Conservation (phyloP, 2,888 invertebrate species). For the Eupeodes luniger region DNA sequence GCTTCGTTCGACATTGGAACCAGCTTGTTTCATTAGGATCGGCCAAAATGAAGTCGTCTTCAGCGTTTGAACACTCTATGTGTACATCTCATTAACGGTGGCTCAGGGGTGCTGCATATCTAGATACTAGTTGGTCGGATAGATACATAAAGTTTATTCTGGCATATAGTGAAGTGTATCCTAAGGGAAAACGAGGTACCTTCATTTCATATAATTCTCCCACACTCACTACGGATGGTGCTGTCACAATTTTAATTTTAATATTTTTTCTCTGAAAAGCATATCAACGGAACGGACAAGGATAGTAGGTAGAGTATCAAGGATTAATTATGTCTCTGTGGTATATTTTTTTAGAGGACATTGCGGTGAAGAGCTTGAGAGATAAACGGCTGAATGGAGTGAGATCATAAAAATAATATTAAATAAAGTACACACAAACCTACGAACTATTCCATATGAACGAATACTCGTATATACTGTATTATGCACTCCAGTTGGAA, state of each 20-base stretch:
- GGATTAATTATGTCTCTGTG: constrained; percentile 76
- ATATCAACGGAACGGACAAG: constrained; percentile 37
- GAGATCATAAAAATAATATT: constrained; percentile 49
- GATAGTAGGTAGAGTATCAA: constrained; percentile 42
- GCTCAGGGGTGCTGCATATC: constrained; percentile 49
- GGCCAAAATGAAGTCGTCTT: constrained; percentile 64
- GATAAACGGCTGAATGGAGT: constrained; percentile 54
- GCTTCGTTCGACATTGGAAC: constrained; percentile 39
- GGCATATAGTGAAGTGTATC: constrained; percentile 50
- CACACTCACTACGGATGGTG: constrained; percentile 23
- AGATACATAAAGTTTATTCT: constrained; percentile 37
- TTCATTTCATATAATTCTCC: constrained; percentile 9
- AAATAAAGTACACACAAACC: neutral
- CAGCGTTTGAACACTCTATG: constrained; percentile 40
- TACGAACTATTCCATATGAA: neutral
- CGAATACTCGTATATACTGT: constrained; percentile 19
- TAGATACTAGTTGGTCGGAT: constrained; percentile 4
- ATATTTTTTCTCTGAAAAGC: constrained; percentile 6
- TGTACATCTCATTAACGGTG: constrained; percentile 74
- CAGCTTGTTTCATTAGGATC: constrained; percentile 33
- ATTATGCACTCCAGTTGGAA: constrained; percentile 21
- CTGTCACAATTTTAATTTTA: constrained; percentile 15
- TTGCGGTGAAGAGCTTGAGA: constrained; percentile 57
- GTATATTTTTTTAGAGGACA: constrained; percentile 66
- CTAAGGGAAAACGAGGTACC: constrained; percentile 36